Evolutionary conservation across 2,888 invertebrate species (phyloP), one percentile per base, ranked within the genome.

Genomic region (Orchesellides sinensis): DNA sequence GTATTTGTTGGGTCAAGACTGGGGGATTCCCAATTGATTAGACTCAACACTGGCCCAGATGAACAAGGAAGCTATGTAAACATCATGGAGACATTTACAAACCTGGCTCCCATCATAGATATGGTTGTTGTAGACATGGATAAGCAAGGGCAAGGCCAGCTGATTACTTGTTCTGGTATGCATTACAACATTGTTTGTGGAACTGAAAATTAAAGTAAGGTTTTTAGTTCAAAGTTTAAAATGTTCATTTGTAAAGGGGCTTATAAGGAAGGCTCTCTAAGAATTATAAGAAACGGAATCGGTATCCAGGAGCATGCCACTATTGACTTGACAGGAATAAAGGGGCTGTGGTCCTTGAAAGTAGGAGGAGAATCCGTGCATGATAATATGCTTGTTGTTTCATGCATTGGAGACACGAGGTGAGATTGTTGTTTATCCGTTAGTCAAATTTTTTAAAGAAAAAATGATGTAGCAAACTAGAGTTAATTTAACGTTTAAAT

Each of bases 251-350:
- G 35, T 61, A 8, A 29, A 93, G 94, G 96, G 10, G 96, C 96
- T 2, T 98, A 95, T 90, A 99, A 99, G 90, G 98, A 99, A 92
- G 99, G 99, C 0, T 98, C 98, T 0, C 91, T 99, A 40, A 93
- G 99, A 72, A 97, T 99, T 83, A 99, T 99, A 86, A 93, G 99
- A 87, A 99, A 99, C 91, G 99, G 99, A 2, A 99, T 99, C 89
- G 99, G 99, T 2, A 98, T 99, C 83, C 98, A 98, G 88, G 99
- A 99, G 90, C 96, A 98, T 90, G 99, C 99, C 0, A 96, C 96
- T 65, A 98, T 99, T 86, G 99, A 99, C 91, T 92, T 99, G 88
- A 95, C 96, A 4, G 98, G 98, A 70, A 98, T 99, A 86, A 98
- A 98, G 91, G 98, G 98, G 84, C 97, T 99, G 93, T 98, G 98